A percentile compares a stretch with the other conserved stretches of the same genome.
Evolutionary conservation across 2,888 invertebrate genomes (phyloP).

Genomic region (Ethmia dodecea): DNA sequence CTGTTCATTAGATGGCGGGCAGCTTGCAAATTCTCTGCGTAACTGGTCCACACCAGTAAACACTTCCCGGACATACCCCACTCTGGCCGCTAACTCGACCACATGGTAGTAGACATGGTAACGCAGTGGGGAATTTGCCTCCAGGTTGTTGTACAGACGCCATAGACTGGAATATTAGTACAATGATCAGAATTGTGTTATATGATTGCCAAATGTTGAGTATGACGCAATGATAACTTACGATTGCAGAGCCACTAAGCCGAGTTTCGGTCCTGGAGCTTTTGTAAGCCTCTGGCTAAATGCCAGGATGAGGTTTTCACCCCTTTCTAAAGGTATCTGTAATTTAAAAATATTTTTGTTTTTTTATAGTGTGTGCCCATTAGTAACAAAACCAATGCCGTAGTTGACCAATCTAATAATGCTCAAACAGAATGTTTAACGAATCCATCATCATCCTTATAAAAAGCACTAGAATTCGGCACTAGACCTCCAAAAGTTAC

Average conservation of each 20-base stretch:
- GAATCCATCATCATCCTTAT: no score
- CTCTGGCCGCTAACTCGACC: slow-evolving; percentile 91
- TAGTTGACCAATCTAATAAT: no score
- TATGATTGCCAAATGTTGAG: background rate
- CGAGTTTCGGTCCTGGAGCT: slow-evolving; percentile 88
- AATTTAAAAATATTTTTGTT: no score
- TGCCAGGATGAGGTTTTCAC: slow-evolving; percentile 91
- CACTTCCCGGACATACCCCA: slow-evolving; percentile 90
- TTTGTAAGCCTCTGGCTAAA: slow-evolving; percentile 96
- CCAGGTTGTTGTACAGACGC: slow-evolving; percentile 94
- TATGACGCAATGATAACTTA: slow-evolving; percentile 70
- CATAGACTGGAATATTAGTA: slow-evolving; percentile 82
- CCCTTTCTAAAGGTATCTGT: slow-evolving; percentile 90
- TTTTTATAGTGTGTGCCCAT: no score
- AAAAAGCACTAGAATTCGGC: no score
- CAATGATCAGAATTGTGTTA: background rate
- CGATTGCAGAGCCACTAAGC: slow-evolving; percentile 90
- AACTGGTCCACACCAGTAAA: slow-evolving; percentile 91
- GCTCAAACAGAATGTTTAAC: no score
- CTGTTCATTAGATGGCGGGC: slow-evolving; percentile 91
- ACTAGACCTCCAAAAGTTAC: no score
- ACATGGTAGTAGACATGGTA: slow-evolving; percentile 96
- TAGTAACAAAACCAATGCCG: no score
- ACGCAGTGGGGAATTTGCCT: slow-evolving; percentile 88
- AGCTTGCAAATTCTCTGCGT: slow-evolving; percentile 86